Evolutionary conservation across 1,140 invertebrate genomes (phyloP).

Genomic region (Conus betulinus): DNA sequence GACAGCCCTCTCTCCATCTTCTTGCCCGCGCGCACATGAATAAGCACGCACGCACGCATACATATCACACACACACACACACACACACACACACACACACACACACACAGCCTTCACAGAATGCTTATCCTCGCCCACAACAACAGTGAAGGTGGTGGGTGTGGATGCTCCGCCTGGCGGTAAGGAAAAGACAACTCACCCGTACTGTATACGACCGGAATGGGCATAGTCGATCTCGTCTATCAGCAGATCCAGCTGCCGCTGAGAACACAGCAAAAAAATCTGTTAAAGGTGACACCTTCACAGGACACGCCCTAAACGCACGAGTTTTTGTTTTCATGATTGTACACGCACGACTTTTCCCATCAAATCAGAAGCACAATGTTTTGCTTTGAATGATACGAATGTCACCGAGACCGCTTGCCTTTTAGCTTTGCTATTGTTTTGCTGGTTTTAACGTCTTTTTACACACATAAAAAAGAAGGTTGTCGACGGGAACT

Average conservation of each 20-base stretch:
- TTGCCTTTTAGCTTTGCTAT: too few relatives aligned
- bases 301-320: too few relatives aligned
- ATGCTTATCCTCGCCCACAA: background rate
- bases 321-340: too few relatives aligned
- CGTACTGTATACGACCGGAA: background rate
- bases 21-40: background rate
- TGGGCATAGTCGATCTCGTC: constrained; percentile 3
- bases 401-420: too few relatives aligned
- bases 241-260: constrained; percentile 7
- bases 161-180: background rate
- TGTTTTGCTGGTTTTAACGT: too few relatives aligned
- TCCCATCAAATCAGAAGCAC: too few relatives aligned
- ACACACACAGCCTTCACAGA: background rate
- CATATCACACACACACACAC: background rate
- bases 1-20: too few relatives aligned
- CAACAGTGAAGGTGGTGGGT: background rate
- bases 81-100: background rate
- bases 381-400: too few relatives aligned
- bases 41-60: background rate
- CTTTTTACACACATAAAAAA: too few relatives aligned
- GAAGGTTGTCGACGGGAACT: too few relatives aligned
- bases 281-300: too few relatives aligned
- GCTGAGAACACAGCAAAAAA: background rate
- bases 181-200: background rate
- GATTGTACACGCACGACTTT: too few relatives aligned